phyloP scores from a whole-genome alignment of 2,113 vertebrate species.

The Danio rerio region GRCz12tu NC_133199.1:7867001-7867500 shows the following conservation, averaged over 20 bases:
- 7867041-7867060: slow-evolving; percentile 39
- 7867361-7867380: no score
- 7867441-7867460: no score
- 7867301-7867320: not conserved
- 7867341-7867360: no score
- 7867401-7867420: no score
- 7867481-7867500: no score
- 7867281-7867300: slow-evolving; percentile 23
- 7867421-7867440: no score
- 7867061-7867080: slow-evolving; percentile 22
- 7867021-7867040: slow-evolving; percentile 39
- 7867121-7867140: slow-evolving; percentile 62
- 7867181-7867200: slow-evolving; percentile 65
- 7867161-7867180: slow-evolving; percentile 59
- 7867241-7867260: slow-evolving; percentile 36
- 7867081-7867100: slow-evolving; percentile 21
- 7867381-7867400: no score
- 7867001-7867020: slow-evolving; percentile 30
- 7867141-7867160: slow-evolving; percentile 54
- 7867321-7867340: not conserved
- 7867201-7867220: slow-evolving; percentile 54
- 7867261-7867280: slow-evolving; percentile 31
- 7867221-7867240: slow-evolving; percentile 48
- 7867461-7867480: no score
- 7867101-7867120: slow-evolving; percentile 3